Evolutionary conservation across 2,888 invertebrate species (phyloP), one percentile per base, ranked within the genome.

Genomic region (Athrips mouffetella): DNA sequence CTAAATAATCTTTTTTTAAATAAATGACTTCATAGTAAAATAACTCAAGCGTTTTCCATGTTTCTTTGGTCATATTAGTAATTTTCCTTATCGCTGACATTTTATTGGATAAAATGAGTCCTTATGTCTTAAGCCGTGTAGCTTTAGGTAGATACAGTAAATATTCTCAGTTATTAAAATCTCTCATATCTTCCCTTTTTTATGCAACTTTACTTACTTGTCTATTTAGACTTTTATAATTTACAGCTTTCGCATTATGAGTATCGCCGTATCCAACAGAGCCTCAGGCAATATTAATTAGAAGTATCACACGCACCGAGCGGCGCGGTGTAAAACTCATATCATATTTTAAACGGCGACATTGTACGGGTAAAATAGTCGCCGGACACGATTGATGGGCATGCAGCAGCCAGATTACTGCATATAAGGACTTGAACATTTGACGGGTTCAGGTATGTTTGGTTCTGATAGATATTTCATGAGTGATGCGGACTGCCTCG

Each of bases 201-300:
- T 5, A 15, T 25, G 23, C 15, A 40, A 13, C 25, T 40, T 13
- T 8, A 25, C 4, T 11, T 10, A n/a, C 29, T 42, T 10, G 42
- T 42, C 42, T 42, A 42, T 29, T 42, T 42, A 29, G 42, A 42
- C 42, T 42, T 42, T 18, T 25, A 42, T 45, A 45, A 49, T 45
- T 45, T 45, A 49, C 49, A 18, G 21, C 16, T 42, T 27, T 50
- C 29, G 50, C 44, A 15, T 25, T 35, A 40, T 50, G 16, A 21
- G 46, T 15, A 31, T 45, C 27, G 16, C 47, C 44, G 30, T 44
- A 39, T 51, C 51, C 58, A 53, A 59, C 51, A 56, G 53, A 53
- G 75, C 80, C 71, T 50, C 61, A 45, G 70, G 77, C 73, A 20
- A 71, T 73, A 74, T 69, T 72, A 73, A 76, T 78, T 72, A 76